Conservation (phyloP, 35 echinoderm and acorn worm genomes). For the Ptychodera flava region DNA sequence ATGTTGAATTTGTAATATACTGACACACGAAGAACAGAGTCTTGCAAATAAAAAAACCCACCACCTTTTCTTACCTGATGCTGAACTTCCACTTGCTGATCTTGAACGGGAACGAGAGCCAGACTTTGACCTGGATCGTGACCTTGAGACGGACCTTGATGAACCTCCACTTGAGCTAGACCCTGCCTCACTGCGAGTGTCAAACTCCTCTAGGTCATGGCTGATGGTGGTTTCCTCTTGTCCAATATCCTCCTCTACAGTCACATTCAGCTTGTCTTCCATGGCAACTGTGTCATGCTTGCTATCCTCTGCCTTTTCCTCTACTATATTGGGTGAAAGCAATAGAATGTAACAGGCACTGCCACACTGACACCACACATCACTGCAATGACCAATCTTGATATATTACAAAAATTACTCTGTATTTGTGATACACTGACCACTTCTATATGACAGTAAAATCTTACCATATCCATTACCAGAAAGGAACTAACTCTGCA, state of each 20-base stretch:
- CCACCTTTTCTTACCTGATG: not conserved
- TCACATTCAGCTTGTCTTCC: not conserved
- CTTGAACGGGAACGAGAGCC: not conserved
- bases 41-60: too few species aligned
- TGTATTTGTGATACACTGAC: too few species aligned
- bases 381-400: too few species aligned
- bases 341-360: too few species aligned
- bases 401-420: too few species aligned
- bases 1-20: too few species aligned
- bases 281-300: not conserved
- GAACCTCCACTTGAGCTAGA: conserved; percentile 30
- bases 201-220: conserved; percentile 58
- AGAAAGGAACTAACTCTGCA: too few species aligned
- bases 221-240: not conserved
- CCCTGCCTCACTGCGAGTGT: conserved; percentile 90
- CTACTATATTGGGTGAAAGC: too few species aligned
- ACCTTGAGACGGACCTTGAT: not conserved
- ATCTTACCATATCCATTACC: too few species aligned
- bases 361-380: too few species aligned
- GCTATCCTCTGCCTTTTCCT: not conserved
- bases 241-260: not conserved
- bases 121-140: not conserved
- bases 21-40: too few species aligned
- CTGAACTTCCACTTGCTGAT: conserved; percentile 16
- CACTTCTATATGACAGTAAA: too few species aligned